Percentiles rank a stretch among this genome's conserved stretches.
Conservation (phyloP, 2,113 vertebrate genomes). For the Planiliza haematocheilus region DNA sequence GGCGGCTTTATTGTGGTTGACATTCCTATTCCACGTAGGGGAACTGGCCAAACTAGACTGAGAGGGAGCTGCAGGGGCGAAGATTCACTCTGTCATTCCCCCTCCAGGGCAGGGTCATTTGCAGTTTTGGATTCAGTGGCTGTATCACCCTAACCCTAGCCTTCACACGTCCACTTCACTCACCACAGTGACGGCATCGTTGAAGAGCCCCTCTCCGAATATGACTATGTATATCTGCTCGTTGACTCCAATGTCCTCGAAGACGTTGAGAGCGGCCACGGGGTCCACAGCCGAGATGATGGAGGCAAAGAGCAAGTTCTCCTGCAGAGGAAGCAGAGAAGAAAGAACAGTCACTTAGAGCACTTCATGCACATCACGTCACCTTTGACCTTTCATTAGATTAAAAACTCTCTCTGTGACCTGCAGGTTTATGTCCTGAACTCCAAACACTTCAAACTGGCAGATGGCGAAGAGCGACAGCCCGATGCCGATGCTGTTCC, state of each 20-base stretch:
- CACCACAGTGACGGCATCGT: slow-evolving; percentile 96
- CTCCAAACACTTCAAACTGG: slow-evolving; percentile 89
- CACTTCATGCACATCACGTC: too few relatives aligned
- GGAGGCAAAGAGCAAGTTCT: too few relatives aligned
- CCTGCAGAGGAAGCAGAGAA: slow-evolving; percentile 64
- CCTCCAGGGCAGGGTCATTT: too few relatives aligned
- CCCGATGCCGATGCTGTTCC: too few relatives aligned
- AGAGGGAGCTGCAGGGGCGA: too few relatives aligned
- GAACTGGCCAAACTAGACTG: slow-evolving; percentile 41
- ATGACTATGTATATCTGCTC: slow-evolving; percentile 95
- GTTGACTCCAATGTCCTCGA: slow-evolving; percentile 93
- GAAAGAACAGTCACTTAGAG: neutral
- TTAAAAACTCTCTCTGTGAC: too few relatives aligned
- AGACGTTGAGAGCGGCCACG: slow-evolving; percentile 91
- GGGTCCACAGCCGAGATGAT: slow-evolving; percentile 95
- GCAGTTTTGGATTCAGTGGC: too few relatives aligned
- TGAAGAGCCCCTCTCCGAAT: slow-evolving; percentile 94
- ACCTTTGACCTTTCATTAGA: too few relatives aligned
- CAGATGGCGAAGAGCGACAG: slow-evolving; percentile 92
- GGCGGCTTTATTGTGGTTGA: neutral
- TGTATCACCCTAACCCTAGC: too few relatives aligned
- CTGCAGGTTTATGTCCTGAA: slow-evolving; percentile 90
- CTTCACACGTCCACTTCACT: slow-evolving; percentile 67
- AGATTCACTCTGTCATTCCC: too few relatives aligned
- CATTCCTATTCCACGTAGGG: neutral